A percentile compares a stretch with the other conserved stretches of the same genome.
phyloP scores from a whole-genome alignment of 2,797 vertebrate species.

The Zenarchopterus dispar region DNA sequence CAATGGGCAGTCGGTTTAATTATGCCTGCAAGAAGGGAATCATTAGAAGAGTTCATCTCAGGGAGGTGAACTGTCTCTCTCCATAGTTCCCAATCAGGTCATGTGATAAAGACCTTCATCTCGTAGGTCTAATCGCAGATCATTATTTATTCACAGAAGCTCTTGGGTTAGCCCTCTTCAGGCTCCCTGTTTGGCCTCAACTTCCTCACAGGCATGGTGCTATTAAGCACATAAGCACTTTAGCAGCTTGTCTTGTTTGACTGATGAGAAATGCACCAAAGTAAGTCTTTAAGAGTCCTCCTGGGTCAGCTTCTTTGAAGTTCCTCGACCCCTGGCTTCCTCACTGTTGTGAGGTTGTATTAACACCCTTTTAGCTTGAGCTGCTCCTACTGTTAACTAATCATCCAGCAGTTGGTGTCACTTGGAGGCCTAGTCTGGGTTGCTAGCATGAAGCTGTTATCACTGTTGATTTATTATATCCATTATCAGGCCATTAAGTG shows the following conservation, averaged over 20 bases:
- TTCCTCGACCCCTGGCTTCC: constrained; percentile 23
- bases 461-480: constrained; percentile 54
- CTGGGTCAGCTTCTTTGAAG: constrained; percentile 38
- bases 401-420: constrained; percentile 48
- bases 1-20: constrained; percentile 77
- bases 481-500: constrained; percentile 42
- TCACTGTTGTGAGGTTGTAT: constrained; percentile 25
- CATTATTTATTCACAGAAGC: constrained; percentile 59
- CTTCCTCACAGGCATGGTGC: constrained; percentile 37
- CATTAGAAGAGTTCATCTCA: constrained; percentile 72
- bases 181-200: constrained; percentile 49
- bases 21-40: constrained; percentile 70
- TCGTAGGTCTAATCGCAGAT: constrained; percentile 51
- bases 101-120: constrained; percentile 69
- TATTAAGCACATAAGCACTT: constrained; percentile 63
- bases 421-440: constrained; percentile 23
- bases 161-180: constrained; percentile 26
- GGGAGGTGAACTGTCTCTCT: constrained; percentile 61
- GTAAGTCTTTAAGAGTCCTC: constrained; percentile 43
- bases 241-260: constrained; percentile 52
- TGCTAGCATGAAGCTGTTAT: constrained; percentile 37
- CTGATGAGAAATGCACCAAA: constrained; percentile 53
- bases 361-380: constrained; percentile 33
- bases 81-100: constrained; percentile 48
- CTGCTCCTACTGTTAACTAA: constrained; percentile 43